Base-by-base conservation (phyloP, 2,797 vertebrate species). In the Eupleurogrammus muticus region DNA sequence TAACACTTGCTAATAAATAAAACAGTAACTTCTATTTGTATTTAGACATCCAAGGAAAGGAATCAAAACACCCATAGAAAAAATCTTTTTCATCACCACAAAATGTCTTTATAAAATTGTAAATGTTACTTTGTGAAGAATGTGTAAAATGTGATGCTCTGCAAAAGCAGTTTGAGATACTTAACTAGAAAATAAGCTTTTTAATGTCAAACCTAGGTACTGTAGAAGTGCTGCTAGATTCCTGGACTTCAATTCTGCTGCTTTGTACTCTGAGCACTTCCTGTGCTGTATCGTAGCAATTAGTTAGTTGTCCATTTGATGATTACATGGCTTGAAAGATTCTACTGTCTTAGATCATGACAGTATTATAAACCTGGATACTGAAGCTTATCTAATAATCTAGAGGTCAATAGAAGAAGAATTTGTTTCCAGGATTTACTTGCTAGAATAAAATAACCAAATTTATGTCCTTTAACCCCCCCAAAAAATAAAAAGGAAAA, bases 131-230 rank as follows among this genome's bases (percentile, higher is more conserved):
- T 35, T 35, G 48, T 67, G 19, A 47, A 19, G 13, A 63, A 32
- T 34, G 47, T 38, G 38, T 46, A 32, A 70, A 59, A 59, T 46
- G 67, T 63, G 34, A 11, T 17, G 57, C 35, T 73, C 64, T 4
- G 24, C 28, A 3, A 68, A 57, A 57, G 17, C 48, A 59, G 28
- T 36, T 13, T 20, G 24, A 56, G 21, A 24, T 17, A 5, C 20
- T 44, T 16, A 8, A 54, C 5, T 13, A 56, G 44, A 38, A 50
- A 35, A 48, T 12, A 0, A 68, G 20, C 23, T n/a, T 57, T 69
- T 55, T 23, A 5, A 59, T 40, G 24, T 16, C 4, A 14, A 57
- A 21, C 51, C 3, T 44, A 14, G 10, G 7, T 56, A 19, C 5
- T 1, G 2, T 19, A 16, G 35, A 35, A 1, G 21, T 46, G 53